A percentile compares a stretch with the other conserved stretches of the same genome.
Conservation (phyloP, 1,140 invertebrate species). For the Aphis craccivora region DNA sequence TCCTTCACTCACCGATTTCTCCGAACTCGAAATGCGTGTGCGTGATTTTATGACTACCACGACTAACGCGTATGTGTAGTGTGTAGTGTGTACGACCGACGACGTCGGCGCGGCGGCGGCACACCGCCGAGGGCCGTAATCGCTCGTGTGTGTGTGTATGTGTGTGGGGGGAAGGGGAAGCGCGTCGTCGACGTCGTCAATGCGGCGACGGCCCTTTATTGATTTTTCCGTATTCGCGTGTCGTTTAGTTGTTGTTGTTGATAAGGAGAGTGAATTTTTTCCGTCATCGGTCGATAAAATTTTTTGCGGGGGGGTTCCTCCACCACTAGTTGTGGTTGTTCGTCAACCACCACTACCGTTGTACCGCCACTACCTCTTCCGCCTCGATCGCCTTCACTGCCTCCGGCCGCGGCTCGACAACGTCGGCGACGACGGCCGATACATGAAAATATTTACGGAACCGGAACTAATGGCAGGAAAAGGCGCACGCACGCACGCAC, state of each 20-base stretch:
- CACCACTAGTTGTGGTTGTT: not conserved
- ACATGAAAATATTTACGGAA: conserved; percentile 35
- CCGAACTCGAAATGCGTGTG: conserved; percentile 2
- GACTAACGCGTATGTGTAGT: not conserved
- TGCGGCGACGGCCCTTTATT: conserved; percentile 37
- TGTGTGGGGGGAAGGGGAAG: too few species aligned
- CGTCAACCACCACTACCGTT: not conserved
- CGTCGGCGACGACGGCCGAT: conserved; percentile 3
- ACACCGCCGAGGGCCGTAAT: not conserved
- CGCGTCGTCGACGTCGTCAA: not conserved
- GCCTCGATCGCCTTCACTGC: not conserved
- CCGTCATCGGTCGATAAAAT: conserved; percentile 33
- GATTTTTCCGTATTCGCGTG: conserved; percentile 39
- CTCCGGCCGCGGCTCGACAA: not conserved
- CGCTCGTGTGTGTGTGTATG: not conserved
- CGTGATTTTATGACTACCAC: not conserved
- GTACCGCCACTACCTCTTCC: not conserved
- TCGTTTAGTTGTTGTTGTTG: conserved; percentile 45
- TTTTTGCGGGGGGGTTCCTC: conserved; percentile 45
- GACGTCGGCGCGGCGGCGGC: not conserved
- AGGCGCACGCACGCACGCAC: conserved; percentile 17
- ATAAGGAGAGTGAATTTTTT: conserved; percentile 55
- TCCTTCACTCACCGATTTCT: not conserved
- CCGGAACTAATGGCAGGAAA: conserved; percentile 51
- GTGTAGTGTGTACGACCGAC: conserved; percentile 17